These are phyloP conservation scores for Gobio occitaniae DNA, from an alignment of 2,797 vertebrate species.

Conservation along the genomic window DNA sequence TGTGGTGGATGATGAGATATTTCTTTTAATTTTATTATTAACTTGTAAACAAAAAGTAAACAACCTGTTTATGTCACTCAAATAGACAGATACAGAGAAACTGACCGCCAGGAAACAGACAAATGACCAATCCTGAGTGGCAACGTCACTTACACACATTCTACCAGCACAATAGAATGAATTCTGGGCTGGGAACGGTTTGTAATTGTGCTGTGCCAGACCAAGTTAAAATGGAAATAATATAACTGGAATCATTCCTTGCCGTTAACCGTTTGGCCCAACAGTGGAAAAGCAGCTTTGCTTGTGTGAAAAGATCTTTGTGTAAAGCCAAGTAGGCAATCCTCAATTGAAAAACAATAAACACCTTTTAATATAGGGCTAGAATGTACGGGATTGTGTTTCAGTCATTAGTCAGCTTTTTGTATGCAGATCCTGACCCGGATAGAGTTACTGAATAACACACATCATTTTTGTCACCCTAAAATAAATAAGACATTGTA, in stretches of 20 bases:
- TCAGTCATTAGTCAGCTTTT: slow-evolving; percentile 5
- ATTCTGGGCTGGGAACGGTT: too few species aligned
- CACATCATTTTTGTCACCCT: neutral
- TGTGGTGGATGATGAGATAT: neutral
- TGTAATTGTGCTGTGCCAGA: too few species aligned
- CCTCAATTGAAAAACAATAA: neutral
- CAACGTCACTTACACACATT: neutral
- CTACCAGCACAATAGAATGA: too few species aligned
- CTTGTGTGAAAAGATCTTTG: too few species aligned
- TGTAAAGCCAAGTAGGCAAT: neutral
- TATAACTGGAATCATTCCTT: too few species aligned
- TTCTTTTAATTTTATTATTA: neutral
- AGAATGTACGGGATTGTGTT: neutral
- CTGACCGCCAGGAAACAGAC: neutral
- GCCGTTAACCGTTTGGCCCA: too few species aligned
- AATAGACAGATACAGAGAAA: neutral
- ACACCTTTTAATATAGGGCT: neutral
- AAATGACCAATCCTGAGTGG: neutral
- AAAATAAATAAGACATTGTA: neutral
- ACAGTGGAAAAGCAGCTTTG: neutral
- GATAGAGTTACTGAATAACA: neutral
- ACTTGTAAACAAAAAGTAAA: neutral
- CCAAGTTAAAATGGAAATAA: too few species aligned
- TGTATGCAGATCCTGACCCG: neutral
- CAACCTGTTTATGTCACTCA: neutral